A percentile compares a stretch with the other conserved stretches of the same genome.
phyloP scores from a whole-genome alignment of 2,888 invertebrate genomes.

The Hetaerina titia region DNA sequence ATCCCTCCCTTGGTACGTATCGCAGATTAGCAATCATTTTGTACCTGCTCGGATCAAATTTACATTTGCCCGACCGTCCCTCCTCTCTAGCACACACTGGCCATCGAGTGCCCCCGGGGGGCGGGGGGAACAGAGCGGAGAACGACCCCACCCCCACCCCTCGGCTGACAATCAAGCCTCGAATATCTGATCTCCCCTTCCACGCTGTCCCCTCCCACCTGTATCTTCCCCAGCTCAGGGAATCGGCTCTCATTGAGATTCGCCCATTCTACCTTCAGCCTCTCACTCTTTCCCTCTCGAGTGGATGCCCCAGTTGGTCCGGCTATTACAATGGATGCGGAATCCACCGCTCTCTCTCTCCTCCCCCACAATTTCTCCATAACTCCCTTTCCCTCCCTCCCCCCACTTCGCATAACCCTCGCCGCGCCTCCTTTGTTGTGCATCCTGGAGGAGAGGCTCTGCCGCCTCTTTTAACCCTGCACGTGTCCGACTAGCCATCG shows the following conservation, averaged over 20 bases:
- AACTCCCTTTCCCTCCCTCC: background rate
- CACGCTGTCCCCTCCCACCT: background rate
- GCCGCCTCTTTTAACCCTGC: conserved; percentile 46
- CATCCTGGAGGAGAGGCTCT: background rate
- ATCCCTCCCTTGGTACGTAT: background rate
- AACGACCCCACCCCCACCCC: background rate
- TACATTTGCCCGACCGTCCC: background rate
- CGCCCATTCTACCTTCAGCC: background rate
- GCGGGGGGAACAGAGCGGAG: background rate
- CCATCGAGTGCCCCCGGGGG: no score
- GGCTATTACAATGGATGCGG: conserved; percentile 49
- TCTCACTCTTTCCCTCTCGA: background rate
- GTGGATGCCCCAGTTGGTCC: conserved; percentile 18
- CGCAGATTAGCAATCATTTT: conserved; percentile 54
- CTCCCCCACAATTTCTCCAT: background rate
- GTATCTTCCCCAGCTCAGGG: background rate
- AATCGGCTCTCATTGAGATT: conserved; percentile 47
- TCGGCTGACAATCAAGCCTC: conserved; percentile 13
- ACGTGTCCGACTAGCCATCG: conserved; percentile 43
- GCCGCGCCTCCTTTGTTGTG: background rate
- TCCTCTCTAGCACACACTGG: background rate
- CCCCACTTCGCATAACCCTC: background rate
- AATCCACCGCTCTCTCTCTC: background rate
- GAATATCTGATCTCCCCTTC: background rate
- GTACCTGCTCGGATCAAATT: conserved; percentile 33